These are phyloP conservation scores for Sarcophilus harrisii DNA, from an alignment of 2,797 vertebrate species.

Conservation along the genomic window DNA sequence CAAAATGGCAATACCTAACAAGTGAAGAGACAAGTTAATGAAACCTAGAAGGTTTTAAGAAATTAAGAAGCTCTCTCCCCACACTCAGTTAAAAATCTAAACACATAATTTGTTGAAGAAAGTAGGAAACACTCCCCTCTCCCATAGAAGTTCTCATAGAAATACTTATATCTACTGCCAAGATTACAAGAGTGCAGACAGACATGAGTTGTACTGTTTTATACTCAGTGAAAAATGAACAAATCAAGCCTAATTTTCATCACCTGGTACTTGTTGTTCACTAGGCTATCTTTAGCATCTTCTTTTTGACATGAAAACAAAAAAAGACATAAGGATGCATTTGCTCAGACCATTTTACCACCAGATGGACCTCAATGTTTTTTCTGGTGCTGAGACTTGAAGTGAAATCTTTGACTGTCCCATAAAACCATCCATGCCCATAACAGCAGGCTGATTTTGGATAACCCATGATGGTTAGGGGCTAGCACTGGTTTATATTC, in stretches of 20 bases:
- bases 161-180: neutral
- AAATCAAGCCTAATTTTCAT: neutral
- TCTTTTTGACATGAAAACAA: neutral
- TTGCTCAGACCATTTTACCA: neutral
- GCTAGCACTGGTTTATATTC: neutral
- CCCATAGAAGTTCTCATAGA: neutral
- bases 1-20: neutral
- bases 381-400: neutral
- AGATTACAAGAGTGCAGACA: neutral
- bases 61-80: neutral
- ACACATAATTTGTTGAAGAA: neutral
- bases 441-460: neutral
- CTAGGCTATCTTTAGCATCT: neutral
- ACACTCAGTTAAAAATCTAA: neutral
- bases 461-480: neutral
- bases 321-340: neutral
- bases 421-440: neutral
- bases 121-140: neutral
- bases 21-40: neutral
- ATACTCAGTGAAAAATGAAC: neutral
- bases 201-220: neutral
- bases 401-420: neutral
- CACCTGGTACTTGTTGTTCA: neutral
- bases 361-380: neutral
- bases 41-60: neutral